Conservation (phyloP, 2,113 vertebrate genomes). For the Carassius gibelio region DNA sequence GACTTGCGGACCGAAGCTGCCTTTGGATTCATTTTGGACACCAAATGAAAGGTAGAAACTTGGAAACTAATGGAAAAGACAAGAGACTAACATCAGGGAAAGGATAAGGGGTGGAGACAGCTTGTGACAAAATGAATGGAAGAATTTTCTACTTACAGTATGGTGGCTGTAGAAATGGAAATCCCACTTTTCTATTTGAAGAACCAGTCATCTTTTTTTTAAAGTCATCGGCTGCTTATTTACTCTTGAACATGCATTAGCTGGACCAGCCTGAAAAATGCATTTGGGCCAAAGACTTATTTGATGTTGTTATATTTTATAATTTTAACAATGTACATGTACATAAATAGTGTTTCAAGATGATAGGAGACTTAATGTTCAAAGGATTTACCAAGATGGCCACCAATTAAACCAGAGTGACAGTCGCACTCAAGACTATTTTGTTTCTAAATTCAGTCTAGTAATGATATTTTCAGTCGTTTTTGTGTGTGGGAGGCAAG, state of each 20-base stretch:
- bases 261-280: neutral
- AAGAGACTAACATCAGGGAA: neutral
- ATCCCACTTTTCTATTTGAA: neutral
- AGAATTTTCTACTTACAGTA: neutral
- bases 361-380: neutral
- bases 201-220: neutral
- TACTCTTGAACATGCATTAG: neutral
- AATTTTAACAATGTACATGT: neutral
- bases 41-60: neutral
- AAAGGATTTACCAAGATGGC: neutral
- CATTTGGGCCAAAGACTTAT: neutral
- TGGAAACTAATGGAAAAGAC: neutral
- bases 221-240: neutral
- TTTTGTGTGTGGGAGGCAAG: slow-evolving; percentile 37
- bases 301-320: neutral
- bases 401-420: neutral
- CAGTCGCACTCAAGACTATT: neutral
- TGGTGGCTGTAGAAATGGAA: neutral
- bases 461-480: slow-evolving; percentile 6
- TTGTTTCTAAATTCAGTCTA: neutral
- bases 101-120: neutral
- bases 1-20: neutral
- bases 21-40: neutral
- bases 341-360: neutral
- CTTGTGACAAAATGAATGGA: neutral